Evolutionary conservation across 2,888 invertebrate genomes (phyloP).

Genomic region (Drosophila monieri): DNA sequence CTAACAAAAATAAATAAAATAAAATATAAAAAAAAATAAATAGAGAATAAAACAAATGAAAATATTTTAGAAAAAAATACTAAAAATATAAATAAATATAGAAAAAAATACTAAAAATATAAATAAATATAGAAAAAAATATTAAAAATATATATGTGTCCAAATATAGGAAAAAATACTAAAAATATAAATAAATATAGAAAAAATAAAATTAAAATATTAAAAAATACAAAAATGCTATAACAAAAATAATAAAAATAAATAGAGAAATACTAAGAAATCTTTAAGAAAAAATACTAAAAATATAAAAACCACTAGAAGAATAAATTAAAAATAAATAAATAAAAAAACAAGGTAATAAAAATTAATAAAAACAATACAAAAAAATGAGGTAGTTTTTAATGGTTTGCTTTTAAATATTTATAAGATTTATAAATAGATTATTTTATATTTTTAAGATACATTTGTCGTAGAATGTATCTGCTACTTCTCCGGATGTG

Average conservation of each 20-base stretch:
- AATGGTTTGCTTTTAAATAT: not conserved
- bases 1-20: slow-evolving; percentile 38
- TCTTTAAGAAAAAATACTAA: slow-evolving; percentile 11
- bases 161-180: slow-evolving; percentile 18
- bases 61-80: too few relatives aligned
- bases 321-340: not conserved
- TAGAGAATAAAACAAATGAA: too few relatives aligned
- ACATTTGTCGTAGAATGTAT: too few relatives aligned
- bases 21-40: slow-evolving; percentile 20
- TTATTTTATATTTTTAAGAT: not conserved
- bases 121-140: slow-evolving; percentile 20
- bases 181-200: slow-evolving; percentile 5
- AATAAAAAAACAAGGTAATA: not conserved
- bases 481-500: not conserved
- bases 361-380: not conserved
- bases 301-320: slow-evolving; percentile 8
- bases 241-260: too few relatives aligned
- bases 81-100: slow-evolving; percentile 17
- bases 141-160: too few relatives aligned
- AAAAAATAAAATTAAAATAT: slow-evolving; percentile 16
- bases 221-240: slow-evolving; percentile 29
- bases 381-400: not conserved
- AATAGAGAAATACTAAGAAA: too few relatives aligned
- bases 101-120: slow-evolving; percentile 48
- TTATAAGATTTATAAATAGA: not conserved